Conservation (phyloP, 2,888 invertebrate genomes). For the Thecocarcelia acutangulata region DNA sequence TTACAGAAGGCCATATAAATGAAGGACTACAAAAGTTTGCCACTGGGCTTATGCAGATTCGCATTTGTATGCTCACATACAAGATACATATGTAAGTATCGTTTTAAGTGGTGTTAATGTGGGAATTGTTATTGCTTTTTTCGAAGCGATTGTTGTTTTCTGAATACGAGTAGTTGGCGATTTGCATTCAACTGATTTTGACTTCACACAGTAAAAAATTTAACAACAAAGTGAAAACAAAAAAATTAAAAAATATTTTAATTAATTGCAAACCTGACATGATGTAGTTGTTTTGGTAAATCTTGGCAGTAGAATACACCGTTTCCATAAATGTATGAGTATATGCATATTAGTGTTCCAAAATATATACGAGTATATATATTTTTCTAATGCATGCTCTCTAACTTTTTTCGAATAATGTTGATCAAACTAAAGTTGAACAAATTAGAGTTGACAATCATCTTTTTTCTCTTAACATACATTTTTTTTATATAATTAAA, state of each 20-base stretch:
- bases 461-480: too few species aligned
- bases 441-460: too few species aligned
- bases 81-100: slow-evolving; percentile 11
- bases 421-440: too few species aligned
- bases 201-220: slow-evolving; percentile 34
- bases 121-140: slow-evolving; percentile 45
- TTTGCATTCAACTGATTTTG: slow-evolving; percentile 64
- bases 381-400: too few species aligned
- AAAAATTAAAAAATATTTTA: slow-evolving; percentile 42
- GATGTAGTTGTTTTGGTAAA: slow-evolving; percentile 52
- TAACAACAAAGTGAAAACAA: slow-evolving; percentile 1
- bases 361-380: too few species aligned
- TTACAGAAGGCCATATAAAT: too few species aligned
- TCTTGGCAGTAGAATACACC: slow-evolving; percentile 49
- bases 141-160: slow-evolving; percentile 36
- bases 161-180: slow-evolving; percentile 45
- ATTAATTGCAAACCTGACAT: slow-evolving; percentile 67
- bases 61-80: neutral
- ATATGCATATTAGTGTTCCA: too few species aligned
- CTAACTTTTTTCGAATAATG: too few species aligned
- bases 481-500: too few species aligned
- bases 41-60: neutral
- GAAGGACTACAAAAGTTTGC: too few species aligned
- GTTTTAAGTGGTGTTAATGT: slow-evolving; percentile 57
- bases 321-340: slow-evolving; percentile 16